Evolutionary conservation across 2,113 vertebrate genomes (phyloP), one percentile per base, ranked within the genome.

Genomic region (Osmerus eperlanus): DNA sequence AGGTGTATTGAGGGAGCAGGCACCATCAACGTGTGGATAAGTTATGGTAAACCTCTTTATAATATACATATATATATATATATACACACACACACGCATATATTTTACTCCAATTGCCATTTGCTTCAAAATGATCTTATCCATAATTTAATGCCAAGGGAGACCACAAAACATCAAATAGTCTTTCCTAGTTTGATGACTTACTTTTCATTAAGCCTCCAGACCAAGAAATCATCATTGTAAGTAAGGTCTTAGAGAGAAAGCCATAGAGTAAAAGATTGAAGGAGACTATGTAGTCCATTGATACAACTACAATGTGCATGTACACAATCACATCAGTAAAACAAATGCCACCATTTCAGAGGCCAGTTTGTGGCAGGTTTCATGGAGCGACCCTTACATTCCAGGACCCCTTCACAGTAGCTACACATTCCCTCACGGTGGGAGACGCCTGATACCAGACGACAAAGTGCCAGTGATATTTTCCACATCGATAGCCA

Each of bases 401-500:
- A 84, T 86, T 83, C 86, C 70, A 4, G 3, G 60, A 58, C 59
- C 65, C 70, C 78, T 78, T 77, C 75, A 75, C 47, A 54, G 6
- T 28, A 68, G 65, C 60, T 32, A 75, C 16, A 47, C 56, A 15
- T 67, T 16, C 74, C 61, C 65, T 63, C 18, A 15, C 62, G 3
- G 32, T 18, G 9, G 23, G 54, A 53, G 71, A 29, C 0, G 11
- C 11, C 0, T 75, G 80, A 81, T 79, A 79, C 76, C 61, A 71
- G 18, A 15, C 61, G 73, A 80, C 66, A 77, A 74, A 74, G 81
- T 71, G 81, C 83, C 78, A n/a, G 72, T 70, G 84, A 87, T 83
- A 76, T 21, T 67, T 77, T 68, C 75, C 80, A 73, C 73, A 63
- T 72, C 14, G 72, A 74, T 25, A 32, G 52, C 65, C 19, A 65